phyloP scores from a whole-genome alignment of 2,888 invertebrate species.

The Tachystola acroxantha region DNA sequence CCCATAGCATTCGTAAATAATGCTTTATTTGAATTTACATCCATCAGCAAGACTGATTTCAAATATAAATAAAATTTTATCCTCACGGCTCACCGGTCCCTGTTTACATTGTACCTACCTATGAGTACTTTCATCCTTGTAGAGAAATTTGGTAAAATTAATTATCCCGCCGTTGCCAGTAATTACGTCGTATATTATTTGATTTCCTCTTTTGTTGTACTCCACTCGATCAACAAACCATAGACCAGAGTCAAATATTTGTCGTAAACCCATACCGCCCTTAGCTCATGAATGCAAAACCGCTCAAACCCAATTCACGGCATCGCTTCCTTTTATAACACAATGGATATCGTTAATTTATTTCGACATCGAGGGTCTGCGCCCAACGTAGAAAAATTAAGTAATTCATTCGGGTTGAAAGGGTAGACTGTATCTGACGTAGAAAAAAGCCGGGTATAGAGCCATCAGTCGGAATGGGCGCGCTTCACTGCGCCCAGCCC shows the following conservation, averaged over 20 bases:
- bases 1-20: conserved; percentile 31
- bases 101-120: not conserved
- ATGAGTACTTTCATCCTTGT: not conserved
- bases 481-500: conserved; percentile 52
- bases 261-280: conserved; percentile 34
- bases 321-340: conserved; percentile 39
- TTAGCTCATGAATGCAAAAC: conserved; percentile 39
- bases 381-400: conserved; percentile 67
- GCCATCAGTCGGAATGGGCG: conserved; percentile 56
- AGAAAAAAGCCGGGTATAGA: conserved; percentile 60
- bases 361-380: conserved; percentile 59
- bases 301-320: conserved; percentile 46
- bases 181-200: conserved; percentile 12
- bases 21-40: not conserved
- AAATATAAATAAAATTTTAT: conserved; percentile 4
- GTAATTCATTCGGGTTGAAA: conserved; percentile 72
- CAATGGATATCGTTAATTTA: conserved; percentile 64
- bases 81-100: conserved; percentile 3
- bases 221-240: conserved; percentile 17
- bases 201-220: conserved; percentile 7
- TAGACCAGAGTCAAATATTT: conserved; percentile 34
- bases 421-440: conserved; percentile 71
- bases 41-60: not conserved
- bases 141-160: conserved; percentile 10
- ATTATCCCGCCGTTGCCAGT: conserved; percentile 8